A percentile compares a stretch with the other conserved stretches of the same genome.
Conservation (phyloP, 2,797 vertebrate species). For the Schizothorax lantsangensis region DNA sequence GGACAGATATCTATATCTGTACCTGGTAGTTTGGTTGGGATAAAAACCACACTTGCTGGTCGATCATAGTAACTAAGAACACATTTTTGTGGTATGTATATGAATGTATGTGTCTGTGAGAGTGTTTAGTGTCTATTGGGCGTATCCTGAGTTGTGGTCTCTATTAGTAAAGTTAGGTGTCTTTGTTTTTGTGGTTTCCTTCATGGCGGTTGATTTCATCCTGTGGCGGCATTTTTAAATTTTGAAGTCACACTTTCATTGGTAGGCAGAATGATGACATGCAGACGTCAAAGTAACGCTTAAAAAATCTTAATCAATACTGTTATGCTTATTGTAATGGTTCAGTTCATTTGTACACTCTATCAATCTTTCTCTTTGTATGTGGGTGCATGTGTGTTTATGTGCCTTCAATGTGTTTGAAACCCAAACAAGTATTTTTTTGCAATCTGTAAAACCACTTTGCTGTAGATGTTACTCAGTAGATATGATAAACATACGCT, state of each 20-base stretch:
- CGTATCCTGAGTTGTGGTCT: slow-evolving; percentile 40
- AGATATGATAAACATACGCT: slow-evolving; percentile 30
- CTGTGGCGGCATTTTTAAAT: slow-evolving; percentile 53
- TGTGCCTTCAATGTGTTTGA: slow-evolving; percentile 6
- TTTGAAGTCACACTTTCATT: slow-evolving; percentile 30
- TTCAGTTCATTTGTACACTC: neutral
- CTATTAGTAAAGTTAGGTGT: neutral
- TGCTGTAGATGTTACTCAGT: neutral
- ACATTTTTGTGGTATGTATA: neutral
- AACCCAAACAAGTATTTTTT: slow-evolving; percentile 11
- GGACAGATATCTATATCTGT: neutral
- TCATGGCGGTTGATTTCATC: slow-evolving; percentile 9
- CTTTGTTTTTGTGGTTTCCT: slow-evolving; percentile 45
- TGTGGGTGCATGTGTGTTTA: neutral
- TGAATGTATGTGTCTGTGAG: slow-evolving; percentile 30
- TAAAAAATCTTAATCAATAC: neutral
- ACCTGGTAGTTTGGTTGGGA: neutral
- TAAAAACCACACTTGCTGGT: slow-evolving; percentile 23
- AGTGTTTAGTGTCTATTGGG: slow-evolving; percentile 28
- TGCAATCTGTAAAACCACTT: neutral
- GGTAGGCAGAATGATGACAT: neutral
- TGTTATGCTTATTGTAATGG: neutral
- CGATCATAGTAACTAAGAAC: neutral
- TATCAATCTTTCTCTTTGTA: neutral
- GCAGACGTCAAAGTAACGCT: neutral